Base-by-base conservation (phyloP, 2,888 invertebrate genomes). In the Sesia bembeciformis region DNA sequence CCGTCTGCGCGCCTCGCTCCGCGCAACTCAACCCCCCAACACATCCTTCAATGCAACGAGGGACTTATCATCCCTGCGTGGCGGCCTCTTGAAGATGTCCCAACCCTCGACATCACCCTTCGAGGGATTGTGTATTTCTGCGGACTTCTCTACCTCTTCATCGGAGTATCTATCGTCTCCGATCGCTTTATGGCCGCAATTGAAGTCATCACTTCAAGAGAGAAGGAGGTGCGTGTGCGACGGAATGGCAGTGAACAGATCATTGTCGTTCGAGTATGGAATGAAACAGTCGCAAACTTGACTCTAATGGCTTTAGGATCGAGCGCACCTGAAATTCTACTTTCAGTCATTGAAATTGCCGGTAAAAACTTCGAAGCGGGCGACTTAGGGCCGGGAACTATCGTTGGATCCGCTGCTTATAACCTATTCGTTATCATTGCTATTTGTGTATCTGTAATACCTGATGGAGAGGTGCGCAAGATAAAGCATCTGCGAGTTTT, bases 101-200 rank as follows among this genome's bases (percentile, higher is more conserved):
- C 94, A 53, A 80, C 92, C 52, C 91, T 93, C 55, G 97, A 97
- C 73, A 92, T 95, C 61, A 90, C 96, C 60, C 91, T 96, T 58
- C 93, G 99, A 40, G 99, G 99, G 50, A 71, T 94, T 60, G 93
- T 97, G 59, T 99, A 99, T 89, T 97, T 99, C 88, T 66, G 96
- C 53, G 88, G 93, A 52, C 93, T 99, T 82, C 90, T 96, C 69
- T 99, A 98, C 83, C 93, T 99, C 78, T 99, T 99, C 90, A 96
- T 99, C 76, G 99, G 99, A 56, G 98, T 99, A 51, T 98, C 99
- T 66, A 98, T 99, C 80, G 96, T 99, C 63, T 98, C 99, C 65
- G 99, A 99, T 81, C 94, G 98, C 57, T 99, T 99, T 90, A 99
- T 99, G 99, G 97, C 98, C 49, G 96, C 98, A 69, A 99, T 99